Base-by-base conservation (phyloP, 2,888 invertebrate genomes). In the Hypsopygia costalis region DNA sequence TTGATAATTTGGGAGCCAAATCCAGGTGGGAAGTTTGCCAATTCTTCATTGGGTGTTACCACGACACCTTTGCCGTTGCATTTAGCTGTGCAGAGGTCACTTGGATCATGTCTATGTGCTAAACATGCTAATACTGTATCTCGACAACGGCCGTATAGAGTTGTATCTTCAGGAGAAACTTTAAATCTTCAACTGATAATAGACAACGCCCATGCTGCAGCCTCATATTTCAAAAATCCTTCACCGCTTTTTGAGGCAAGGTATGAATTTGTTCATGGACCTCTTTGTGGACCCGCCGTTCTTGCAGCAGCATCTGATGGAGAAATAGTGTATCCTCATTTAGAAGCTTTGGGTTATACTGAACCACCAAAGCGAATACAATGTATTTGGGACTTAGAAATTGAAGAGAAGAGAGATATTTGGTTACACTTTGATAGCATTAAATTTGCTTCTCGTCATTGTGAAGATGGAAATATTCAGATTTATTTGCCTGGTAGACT, bases 201-300 rank as follows among this genome's bases (percentile, higher is more conserved):
- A 0, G 96, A 97, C 61, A 94, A 94, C 8, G 93, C 94, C 8
- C 95, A 96, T 62, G 95, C 96, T 1, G 95, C 96, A 0, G 91
- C 94, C 0, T 96, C 94, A 38, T 97, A 97, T 74, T 97, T 97
- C 81, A 97, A 97, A 71, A 95, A 96, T 62, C 91, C 94, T 1
- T 91, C 92, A 25, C 94, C 97, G 0, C 87, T 97, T 3, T 97
- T 97, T 66, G 94, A 96, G 73, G 97, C 97, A 0, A 91, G 92
- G 3, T 97, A 95, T 69, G 95, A 96, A 69, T 97, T 97, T 64
- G 95, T 96, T 1, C 97, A 97, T 58, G 96, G 96, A 0, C 96
- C 96, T 0, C 82, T 96, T 0, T 97, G 97, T 66, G 97, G 97
- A 0, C 95, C 96, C 0, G 93, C 96, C 0, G 91, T 94, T 2